These are phyloP conservation scores for Pogonus chalceus DNA, from an alignment of 1,140 invertebrate genomes.

Conservation along the genomic window DNA sequence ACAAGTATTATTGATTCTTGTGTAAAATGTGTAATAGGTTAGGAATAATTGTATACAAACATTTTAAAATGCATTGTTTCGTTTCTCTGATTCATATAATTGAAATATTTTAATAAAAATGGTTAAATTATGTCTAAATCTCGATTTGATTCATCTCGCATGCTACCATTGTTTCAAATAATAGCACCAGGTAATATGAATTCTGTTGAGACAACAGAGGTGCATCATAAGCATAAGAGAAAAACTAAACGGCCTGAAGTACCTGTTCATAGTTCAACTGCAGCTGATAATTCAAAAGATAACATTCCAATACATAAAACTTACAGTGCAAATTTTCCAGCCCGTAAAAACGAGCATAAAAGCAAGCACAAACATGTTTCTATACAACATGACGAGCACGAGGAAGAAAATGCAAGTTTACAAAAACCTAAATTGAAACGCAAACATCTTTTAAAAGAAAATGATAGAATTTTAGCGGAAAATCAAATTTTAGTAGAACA, in stretches of 20 bases:
- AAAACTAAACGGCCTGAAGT: constrained; percentile 23
- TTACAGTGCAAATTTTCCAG: constrained; percentile 19
- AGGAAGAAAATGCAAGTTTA: constrained; percentile 16
- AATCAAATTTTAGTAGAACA: constrained; percentile 30
- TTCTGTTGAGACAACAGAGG: neutral
- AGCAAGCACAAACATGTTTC: constrained; percentile 5
- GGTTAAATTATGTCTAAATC: constrained; percentile 17
- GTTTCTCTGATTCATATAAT: neutral
- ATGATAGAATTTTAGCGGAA: constrained; percentile 31
- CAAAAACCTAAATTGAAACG: constrained; percentile 23
- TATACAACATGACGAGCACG: constrained; percentile 12
- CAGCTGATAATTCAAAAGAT: constrained; percentile 8
- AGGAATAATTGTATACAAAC: neutral
- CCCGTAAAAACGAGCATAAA: constrained; percentile 12
- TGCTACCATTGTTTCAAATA: constrained; percentile 13
- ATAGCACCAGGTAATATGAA: constrained; percentile 5
- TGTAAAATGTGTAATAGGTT: neutral
- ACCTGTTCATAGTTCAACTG: constrained; percentile 20
- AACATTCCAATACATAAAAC: constrained; percentile 14
- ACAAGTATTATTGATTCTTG: neutral
- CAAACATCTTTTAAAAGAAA: constrained; percentile 31
- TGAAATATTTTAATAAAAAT: neutral
- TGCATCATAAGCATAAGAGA: constrained; percentile 11
- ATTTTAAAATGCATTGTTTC: neutral
- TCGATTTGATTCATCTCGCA: neutral